These are phyloP conservation scores for Tenthredo mesomela DNA, from an alignment of 2,888 invertebrate species.

Conservation along the genomic window DNA sequence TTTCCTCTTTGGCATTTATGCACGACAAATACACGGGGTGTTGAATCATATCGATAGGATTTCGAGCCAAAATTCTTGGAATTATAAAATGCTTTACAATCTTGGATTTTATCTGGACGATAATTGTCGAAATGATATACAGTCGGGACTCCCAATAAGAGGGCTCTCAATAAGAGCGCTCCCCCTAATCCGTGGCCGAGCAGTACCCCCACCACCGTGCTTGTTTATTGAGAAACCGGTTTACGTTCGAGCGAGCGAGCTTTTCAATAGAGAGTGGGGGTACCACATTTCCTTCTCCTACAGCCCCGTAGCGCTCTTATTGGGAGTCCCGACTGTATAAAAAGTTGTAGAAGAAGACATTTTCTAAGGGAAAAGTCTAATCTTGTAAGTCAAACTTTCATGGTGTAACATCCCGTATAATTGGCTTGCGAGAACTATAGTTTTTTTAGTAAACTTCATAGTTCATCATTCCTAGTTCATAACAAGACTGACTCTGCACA, in stretches of 20 bases:
- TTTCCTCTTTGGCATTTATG: not conserved
- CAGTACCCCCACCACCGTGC: no score
- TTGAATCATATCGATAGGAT: not conserved
- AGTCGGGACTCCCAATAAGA: no score
- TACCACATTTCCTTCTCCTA: no score
- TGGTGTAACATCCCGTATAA: not conserved
- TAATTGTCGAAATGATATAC: not conserved
- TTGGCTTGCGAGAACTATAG: slow-evolving; percentile 19
- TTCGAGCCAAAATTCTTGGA: not conserved
- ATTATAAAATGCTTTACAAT: not conserved
- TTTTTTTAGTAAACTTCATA: not conserved
- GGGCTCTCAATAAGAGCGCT: no score
- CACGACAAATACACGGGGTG: not conserved
- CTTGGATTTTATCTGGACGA: not conserved
- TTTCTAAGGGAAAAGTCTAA: not conserved
- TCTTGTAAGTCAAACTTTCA: not conserved
- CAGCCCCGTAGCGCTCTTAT: no score
- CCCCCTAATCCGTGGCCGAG: no score
- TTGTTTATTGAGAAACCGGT: no score
- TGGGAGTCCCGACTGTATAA: no score
- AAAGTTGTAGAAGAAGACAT: not conserved
- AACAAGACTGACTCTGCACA: slow-evolving; percentile 52
- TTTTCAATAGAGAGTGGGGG: no score
- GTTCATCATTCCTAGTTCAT: slow-evolving; percentile 51
- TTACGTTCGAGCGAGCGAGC: no score